Base-by-base conservation (phyloP, 2,888 invertebrate species). In the Siphonodentalium dalli region DNA sequence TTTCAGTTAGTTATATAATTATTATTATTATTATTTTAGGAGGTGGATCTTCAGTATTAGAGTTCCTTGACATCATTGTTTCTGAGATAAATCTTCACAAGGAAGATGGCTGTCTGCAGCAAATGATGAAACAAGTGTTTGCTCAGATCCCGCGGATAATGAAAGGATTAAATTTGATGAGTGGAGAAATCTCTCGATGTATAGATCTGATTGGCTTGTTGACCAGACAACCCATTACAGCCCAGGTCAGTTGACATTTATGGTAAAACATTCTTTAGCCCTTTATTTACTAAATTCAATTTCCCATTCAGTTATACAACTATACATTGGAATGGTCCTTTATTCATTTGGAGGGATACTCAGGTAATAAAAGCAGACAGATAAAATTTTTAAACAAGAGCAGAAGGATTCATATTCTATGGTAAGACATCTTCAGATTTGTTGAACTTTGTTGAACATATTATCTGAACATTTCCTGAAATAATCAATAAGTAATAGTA, bases 161-260 rank as follows among this genome's bases (percentile, higher is more conserved):
- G 7, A 63, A 62, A 7, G 61, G 66, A 15, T 48, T 63, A 9
- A 52, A 65, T 2, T 52, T 75, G 31, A 66, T 70, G 37, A 66
- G 68, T 37, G 62, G 65, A n/a, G 66, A 64, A 26, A 61, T 68
- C 9, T 54, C 54, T 31, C 58, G 58, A 37, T 66, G 57, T 34
- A 62, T 72, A 20, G 56, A 63, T 27, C 52, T 77, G 2, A 52
- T 75, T 20, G 45, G 57, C 24, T 77, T 78, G 61, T 77, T 79
- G 51, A 67, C 73, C 1, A 62, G 65, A 43, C 70, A 54, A 27
- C 47, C 61, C 18, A 59, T 59, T 47, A 55, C 75, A 18, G 76
- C 75, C n/a, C 56, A 70, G 72, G 78, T 78, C 59, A 47, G 51
- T 39, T 15, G 20, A 11, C 48, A 9, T 42, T 31, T 21, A 23